phyloP scores from a whole-genome alignment of 2,797 vertebrate genomes.

The Tamandua tetradactyla region DNA sequence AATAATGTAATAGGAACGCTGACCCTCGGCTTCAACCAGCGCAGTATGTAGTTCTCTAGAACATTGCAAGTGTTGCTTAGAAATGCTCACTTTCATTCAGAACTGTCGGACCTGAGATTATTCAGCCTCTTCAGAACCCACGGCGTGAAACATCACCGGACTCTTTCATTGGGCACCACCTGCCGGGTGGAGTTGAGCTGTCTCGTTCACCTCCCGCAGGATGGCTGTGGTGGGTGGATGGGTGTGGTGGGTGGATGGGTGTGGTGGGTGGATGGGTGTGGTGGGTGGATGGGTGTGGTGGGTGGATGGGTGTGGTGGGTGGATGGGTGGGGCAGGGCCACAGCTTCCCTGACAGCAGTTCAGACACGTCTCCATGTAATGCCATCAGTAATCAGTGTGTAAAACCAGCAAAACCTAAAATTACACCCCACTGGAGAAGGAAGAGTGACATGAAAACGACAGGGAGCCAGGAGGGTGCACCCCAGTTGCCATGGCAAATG shows the following conservation, averaged over 20 bases:
- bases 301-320: too few relatives aligned
- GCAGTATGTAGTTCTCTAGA: conserved; percentile 52
- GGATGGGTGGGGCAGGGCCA: neutral
- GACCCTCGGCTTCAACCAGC: conserved; percentile 58
- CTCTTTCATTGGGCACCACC: conserved; percentile 26
- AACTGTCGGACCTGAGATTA: neutral
- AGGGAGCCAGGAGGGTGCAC: neutral
- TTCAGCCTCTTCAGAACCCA: neutral
- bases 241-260: too few relatives aligned
- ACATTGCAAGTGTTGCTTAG: neutral
- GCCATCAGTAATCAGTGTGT: neutral
- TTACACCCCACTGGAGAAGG: neutral
- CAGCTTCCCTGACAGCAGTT: neutral
- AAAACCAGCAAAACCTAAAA: neutral
- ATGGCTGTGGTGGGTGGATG: too few relatives aligned
- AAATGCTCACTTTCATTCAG: neutral
- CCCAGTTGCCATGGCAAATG: too few relatives aligned
- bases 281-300: too few relatives aligned
- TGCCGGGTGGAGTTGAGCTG: neutral
- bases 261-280: too few relatives aligned
- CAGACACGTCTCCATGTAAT: too few relatives aligned
- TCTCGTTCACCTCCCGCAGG: neutral
- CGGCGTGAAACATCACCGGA: neutral
- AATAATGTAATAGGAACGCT: neutral
- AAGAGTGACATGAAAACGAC: neutral